Percentiles rank a stretch among this genome's conserved stretches.
Evolutionary conservation across 2,888 invertebrate genomes (phyloP).

Genomic region (Ernsta delagoae): DNA sequence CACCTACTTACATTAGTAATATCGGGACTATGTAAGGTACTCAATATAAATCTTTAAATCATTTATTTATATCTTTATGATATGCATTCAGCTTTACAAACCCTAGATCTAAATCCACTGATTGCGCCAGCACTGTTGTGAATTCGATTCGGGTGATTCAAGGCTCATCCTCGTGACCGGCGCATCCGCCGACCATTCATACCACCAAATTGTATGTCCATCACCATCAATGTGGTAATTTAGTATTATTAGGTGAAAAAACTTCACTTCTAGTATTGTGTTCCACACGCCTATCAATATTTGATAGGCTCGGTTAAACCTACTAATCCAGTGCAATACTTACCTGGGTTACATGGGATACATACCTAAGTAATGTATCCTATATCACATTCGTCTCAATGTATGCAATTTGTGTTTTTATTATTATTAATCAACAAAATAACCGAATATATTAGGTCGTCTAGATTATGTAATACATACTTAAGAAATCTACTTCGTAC

Average conservation of each 20-base stretch:
- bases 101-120: constrained; percentile 18
- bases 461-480: no score
- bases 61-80: no score
- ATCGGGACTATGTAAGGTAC: no score
- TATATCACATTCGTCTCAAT: background rate
- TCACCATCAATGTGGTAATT: constrained; percentile 37
- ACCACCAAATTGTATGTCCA: constrained; percentile 47
- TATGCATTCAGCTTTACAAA: constrained; percentile 9
- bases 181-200: constrained; percentile 68
- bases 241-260: constrained; percentile 34
- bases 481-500: no score
- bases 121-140: constrained; percentile 52
- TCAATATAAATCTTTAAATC: no score
- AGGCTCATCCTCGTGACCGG: constrained; percentile 68
- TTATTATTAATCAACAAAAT: no score
- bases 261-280: constrained; percentile 7
- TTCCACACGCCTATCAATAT: background rate
- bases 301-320: no score
- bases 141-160: constrained; percentile 74
- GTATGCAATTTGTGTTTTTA: background rate
- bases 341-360: no score
- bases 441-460: no score
- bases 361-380: no score
- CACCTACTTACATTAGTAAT: no score
- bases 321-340: no score